Evolutionary conservation across 2,888 invertebrate genomes (phyloP).

Genomic region (Auanema freiburgensis): DNA sequence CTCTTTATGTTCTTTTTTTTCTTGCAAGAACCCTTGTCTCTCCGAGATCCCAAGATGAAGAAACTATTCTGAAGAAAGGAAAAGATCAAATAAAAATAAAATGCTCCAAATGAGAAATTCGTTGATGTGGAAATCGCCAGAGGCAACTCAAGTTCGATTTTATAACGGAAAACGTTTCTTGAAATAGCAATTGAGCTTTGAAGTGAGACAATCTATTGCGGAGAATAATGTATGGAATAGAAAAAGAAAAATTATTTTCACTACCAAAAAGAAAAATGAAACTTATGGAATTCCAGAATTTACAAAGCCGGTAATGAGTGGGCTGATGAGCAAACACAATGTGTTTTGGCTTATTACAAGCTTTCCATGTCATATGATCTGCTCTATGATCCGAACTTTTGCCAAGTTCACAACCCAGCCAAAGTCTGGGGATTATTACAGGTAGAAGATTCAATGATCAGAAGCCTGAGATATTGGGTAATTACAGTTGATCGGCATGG

Average conservation of each 20-base stretch:
- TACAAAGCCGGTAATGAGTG: conserved; percentile 50
- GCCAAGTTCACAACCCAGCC: conserved; percentile 57
- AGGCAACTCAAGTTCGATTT: background rate
- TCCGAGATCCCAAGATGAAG: no score
- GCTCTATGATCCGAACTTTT: conserved; percentile 61
- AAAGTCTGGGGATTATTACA: conserved; percentile 59
- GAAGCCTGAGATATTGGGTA: background rate
- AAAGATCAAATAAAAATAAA: no score
- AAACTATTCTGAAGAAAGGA: no score
- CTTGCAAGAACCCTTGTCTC: no score
- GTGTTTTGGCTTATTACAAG: conserved; percentile 62
- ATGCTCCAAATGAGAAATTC: no score
- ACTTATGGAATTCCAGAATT: conserved; percentile 23
- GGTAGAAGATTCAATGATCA: conserved; percentile 21
- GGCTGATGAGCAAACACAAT: conserved; percentile 56
- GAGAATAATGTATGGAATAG: no score
- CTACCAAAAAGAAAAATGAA: no score
- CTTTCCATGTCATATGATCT: conserved; percentile 55
- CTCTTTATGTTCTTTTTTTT: no score
- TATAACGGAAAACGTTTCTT: background rate
- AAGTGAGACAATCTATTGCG: no score
- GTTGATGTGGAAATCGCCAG: no score
- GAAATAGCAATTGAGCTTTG: no score
- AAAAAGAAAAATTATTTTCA: no score
- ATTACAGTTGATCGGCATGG: conserved; percentile 39